A percentile compares a stretch with the other conserved stretches of the same genome.
These are phyloP conservation scores for Synaphobranchus kaupii DNA, from an alignment of 2,797 vertebrate species.

Conservation along the genomic window DNA sequence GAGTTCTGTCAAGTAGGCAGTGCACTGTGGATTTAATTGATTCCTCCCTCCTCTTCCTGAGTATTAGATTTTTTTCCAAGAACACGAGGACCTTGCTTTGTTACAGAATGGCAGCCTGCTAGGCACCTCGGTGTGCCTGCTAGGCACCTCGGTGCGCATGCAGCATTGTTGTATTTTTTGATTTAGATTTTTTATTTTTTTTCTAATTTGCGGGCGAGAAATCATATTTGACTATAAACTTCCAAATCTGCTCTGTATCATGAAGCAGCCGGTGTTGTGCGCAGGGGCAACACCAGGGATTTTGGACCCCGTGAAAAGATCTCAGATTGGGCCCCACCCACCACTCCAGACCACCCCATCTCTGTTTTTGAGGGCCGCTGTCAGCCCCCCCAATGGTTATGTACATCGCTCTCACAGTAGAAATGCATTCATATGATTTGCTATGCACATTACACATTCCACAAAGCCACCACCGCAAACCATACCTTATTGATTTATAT, in stretches of 20 bases:
- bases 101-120: neutral
- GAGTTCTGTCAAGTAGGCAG: neutral
- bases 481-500: too few species aligned
- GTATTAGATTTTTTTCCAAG: neutral
- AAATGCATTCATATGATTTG: neutral
- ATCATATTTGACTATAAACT: neutral
- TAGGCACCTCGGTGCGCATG: too few species aligned
- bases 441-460: neutral
- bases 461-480: neutral
- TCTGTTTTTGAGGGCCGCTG: neutral
- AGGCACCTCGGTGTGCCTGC: neutral
- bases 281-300: neutral
- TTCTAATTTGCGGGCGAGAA: neutral
- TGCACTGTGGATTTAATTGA: constrained; percentile 8
- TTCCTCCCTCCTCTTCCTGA: neutral
- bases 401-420: neutral
- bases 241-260: neutral
- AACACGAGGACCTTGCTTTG: neutral
- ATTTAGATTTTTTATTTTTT: neutral
- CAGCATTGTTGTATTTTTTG: too few species aligned
- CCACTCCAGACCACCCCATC: too few species aligned
- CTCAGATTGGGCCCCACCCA: neutral
- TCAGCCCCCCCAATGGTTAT: too few species aligned
- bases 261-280: neutral
- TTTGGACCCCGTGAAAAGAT: neutral